A percentile compares a stretch with the other conserved stretches of the same genome.
These are phyloP conservation scores for Erpetoichthys calabaricus DNA, from an alignment of 2,797 vertebrate genomes.

Conservation along the genomic window DNA sequence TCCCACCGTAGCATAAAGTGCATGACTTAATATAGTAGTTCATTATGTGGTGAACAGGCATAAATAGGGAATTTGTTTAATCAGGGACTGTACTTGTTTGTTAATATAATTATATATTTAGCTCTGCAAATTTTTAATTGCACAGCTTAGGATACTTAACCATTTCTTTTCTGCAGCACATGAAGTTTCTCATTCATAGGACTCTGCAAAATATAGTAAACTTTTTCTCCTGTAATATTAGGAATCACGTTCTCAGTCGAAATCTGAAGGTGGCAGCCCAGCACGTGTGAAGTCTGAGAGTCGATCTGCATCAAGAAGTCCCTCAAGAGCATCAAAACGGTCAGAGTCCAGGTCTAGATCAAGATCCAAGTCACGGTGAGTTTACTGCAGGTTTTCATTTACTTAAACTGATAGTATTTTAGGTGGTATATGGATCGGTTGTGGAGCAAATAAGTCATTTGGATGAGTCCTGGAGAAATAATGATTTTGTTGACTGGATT, in stretches of 20 bases:
- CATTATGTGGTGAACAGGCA: slow-evolving; percentile 66
- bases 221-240: slow-evolving; percentile 61
- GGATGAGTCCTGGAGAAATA: too few relatives aligned
- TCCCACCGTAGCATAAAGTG: slow-evolving; percentile 74
- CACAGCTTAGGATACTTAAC: slow-evolving; percentile 54
- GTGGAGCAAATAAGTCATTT: too few relatives aligned
- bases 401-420: neutral
- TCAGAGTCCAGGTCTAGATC: slow-evolving; percentile 75
- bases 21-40: slow-evolving; percentile 73
- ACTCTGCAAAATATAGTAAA: slow-evolving; percentile 38
- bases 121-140: slow-evolving; percentile 10
- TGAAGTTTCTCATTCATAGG: slow-evolving; percentile 16
- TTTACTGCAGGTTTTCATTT: slow-evolving; percentile 4
- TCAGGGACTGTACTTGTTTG: slow-evolving; percentile 44
- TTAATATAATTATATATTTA: neutral
- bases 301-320: slow-evolving; percentile 75
- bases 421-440: too few relatives aligned
- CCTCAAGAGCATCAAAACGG: slow-evolving; percentile 66
- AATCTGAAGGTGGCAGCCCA: slow-evolving; percentile 78
- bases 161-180: slow-evolving; percentile 73
- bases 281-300: slow-evolving; percentile 74
- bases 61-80: slow-evolving; percentile 50
- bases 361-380: slow-evolving; percentile 81
- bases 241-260: slow-evolving; percentile 83
- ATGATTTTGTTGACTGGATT: too few relatives aligned